phyloP scores from a whole-genome alignment of 2,888 invertebrate genomes.

The Dasysyrphus tricinctus region DNA sequence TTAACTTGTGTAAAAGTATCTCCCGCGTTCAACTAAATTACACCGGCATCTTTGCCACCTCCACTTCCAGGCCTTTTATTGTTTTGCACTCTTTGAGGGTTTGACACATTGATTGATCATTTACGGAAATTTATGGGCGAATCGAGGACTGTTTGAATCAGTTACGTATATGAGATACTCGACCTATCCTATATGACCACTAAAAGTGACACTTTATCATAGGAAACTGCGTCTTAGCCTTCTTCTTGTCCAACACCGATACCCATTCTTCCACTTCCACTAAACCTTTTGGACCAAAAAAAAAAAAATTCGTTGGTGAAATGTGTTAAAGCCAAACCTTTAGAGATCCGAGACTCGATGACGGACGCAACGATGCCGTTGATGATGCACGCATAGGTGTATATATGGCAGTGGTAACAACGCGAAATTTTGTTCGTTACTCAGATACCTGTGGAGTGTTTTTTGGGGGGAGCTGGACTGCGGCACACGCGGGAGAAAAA shows the following conservation, averaged over 20 bases:
- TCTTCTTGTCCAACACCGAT: slow-evolving; percentile 18
- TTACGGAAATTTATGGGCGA: slow-evolving; percentile 53
- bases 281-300: slow-evolving; percentile 23
- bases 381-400: slow-evolving; percentile 13
- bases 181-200: slow-evolving; percentile 42
- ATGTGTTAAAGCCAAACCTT: slow-evolving; percentile 66
- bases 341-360: slow-evolving; percentile 28
- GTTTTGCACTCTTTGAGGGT: slow-evolving; percentile 37
- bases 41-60: slow-evolving; percentile 22
- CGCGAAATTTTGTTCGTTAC: slow-evolving; percentile 64
- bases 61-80: slow-evolving; percentile 19
- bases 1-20: slow-evolving; percentile 17
- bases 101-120: slow-evolving; percentile 71
- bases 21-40: neutral
- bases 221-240: slow-evolving; percentile 3
- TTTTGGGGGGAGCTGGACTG: slow-evolving; percentile 7
- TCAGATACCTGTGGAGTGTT: slow-evolving; percentile 15
- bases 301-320: slow-evolving; percentile 37
- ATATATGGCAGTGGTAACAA: slow-evolving; percentile 51
- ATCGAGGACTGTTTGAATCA: slow-evolving; percentile 31
- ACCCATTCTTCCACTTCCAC: slow-evolving; percentile 18
- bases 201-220: slow-evolving; percentile 37
- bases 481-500: slow-evolving; percentile 55
- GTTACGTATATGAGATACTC: slow-evolving; percentile 50
- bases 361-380: slow-evolving; percentile 23